phyloP scores from a whole-genome alignment of 2,797 vertebrate species.

The Schizothorax lantsangensis region DNA sequence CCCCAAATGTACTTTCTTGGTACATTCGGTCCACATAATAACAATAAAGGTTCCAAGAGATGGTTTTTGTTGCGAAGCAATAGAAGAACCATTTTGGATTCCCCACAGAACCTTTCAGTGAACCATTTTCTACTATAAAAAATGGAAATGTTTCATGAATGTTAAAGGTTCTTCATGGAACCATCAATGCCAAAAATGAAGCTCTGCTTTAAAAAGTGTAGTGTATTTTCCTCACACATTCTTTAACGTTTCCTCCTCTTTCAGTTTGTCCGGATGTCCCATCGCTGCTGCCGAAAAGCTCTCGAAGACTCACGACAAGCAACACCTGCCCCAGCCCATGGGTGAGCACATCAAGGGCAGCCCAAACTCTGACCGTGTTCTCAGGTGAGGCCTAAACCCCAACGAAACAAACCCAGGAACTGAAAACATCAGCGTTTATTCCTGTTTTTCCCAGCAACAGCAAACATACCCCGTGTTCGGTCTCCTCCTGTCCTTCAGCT shows the following conservation, averaged over 20 bases:
- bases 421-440: slow-evolving; percentile 7
- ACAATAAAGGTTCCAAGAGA: not conserved
- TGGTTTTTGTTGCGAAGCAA: not conserved
- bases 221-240: not conserved
- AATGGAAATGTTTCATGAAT: not conserved
- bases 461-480: not conserved
- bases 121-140: not conserved
- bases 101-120: not conserved
- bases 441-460: slow-evolving; percentile 26
- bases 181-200: not conserved
- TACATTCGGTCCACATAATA: not conserved
- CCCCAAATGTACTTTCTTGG: not conserved
- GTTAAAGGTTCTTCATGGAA: not conserved
- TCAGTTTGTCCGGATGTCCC: slow-evolving; percentile 94
- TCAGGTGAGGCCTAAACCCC: slow-evolving; percentile 82
- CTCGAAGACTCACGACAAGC: slow-evolving; percentile 92
- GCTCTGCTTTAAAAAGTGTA: not conserved
- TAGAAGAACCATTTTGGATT: not conserved
- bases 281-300: slow-evolving; percentile 97
- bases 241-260: slow-evolving; percentile 16
- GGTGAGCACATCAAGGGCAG: slow-evolving; percentile 88
- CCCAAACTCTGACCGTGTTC: slow-evolving; percentile 90
- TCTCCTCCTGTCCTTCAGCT: slow-evolving; percentile 34
- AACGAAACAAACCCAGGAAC: not conserved
- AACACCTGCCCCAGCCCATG: slow-evolving; percentile 79